Base-by-base conservation (phyloP, 2,888 invertebrate species). In the Mythimna pallens region DNA sequence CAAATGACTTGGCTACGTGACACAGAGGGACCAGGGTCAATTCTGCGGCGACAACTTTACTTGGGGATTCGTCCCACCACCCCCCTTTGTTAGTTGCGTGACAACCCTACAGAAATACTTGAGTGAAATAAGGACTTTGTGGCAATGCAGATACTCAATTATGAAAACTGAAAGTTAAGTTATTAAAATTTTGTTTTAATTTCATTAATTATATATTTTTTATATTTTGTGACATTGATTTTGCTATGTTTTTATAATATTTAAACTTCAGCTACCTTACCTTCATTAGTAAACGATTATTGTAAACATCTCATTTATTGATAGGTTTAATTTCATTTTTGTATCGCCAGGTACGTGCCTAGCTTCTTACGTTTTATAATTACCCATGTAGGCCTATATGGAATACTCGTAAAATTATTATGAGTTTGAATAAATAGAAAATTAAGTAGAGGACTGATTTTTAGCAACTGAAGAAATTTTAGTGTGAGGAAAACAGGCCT, bases 1-100 rank as follows among this genome's bases (percentile, higher is more conserved):
- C 78, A 89, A 94, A 95, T 94, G 93, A 93, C 91, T 89, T 88
- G 71, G 72, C 86, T 89, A 93, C 93, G 92, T 93, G 92, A 91
- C 87, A 82, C 62, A 59, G 58, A 68, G 69, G 57, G 30, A n/a
- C 81, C 71, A 83, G 79, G 83, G 74, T 73, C 65, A 79, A 57
- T 83, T 69, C 72, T 76, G 76, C 65, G 71, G 69, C 72, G 64
- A 68, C 67, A 65, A 68, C 67, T 68, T 77, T 76, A 76, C 80
- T 81, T 66, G n/a, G 57, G 62, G 69, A 71, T 73, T 76, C 68
- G 30, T 59, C 67, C 61, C 65, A 68, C 70, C 80, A 58, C 70
- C 65, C 70, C 68, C 64, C 70, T 78, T 84, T 82, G 82, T 84
- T 81, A 74, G 70, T 69, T 63, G 75, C 80, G 71, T 65, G 72